Conservation (phyloP, 2,797 vertebrate species). For the Harpagifer antarcticus region DNA sequence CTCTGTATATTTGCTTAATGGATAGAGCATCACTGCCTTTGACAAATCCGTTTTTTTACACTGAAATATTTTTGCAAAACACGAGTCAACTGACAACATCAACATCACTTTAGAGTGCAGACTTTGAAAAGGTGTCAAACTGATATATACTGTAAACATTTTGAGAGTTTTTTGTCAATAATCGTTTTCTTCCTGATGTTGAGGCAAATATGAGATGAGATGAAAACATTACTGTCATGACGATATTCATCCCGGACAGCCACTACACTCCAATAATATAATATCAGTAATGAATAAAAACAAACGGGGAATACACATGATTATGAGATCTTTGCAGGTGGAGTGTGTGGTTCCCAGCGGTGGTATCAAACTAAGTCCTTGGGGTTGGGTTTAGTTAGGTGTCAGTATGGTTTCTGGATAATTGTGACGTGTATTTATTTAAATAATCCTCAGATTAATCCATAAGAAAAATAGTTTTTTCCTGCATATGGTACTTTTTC, state of each 20-base stretch:
- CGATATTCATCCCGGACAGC: constrained; percentile 6
- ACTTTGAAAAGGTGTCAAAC: constrained; percentile 9
- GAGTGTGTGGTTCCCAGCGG: background rate
- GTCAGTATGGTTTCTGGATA: background rate
- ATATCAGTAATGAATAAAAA: background rate
- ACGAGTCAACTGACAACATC: background rate
- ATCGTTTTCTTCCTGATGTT: constrained; percentile 7
- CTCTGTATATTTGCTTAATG: background rate
- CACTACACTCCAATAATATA: background rate
- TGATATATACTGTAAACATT: constrained; percentile 21
- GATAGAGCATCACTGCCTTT: background rate
- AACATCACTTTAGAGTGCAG: background rate
- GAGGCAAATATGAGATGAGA: constrained; percentile 1
- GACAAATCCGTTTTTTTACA: background rate
- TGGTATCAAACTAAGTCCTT: background rate
- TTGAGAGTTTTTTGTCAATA: background rate
- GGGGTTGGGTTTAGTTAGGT: too few species aligned
- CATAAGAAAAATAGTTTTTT: background rate
- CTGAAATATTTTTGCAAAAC: too few species aligned
- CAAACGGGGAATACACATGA: background rate
- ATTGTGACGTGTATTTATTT: too few species aligned
- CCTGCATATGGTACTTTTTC: background rate
- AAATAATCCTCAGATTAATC: too few species aligned
- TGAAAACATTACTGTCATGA: constrained; percentile 16
- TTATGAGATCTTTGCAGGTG: background rate